phyloP scores from a whole-genome alignment of 2,113 vertebrate species.

The Paramisgurnus dabryanus region DNA sequence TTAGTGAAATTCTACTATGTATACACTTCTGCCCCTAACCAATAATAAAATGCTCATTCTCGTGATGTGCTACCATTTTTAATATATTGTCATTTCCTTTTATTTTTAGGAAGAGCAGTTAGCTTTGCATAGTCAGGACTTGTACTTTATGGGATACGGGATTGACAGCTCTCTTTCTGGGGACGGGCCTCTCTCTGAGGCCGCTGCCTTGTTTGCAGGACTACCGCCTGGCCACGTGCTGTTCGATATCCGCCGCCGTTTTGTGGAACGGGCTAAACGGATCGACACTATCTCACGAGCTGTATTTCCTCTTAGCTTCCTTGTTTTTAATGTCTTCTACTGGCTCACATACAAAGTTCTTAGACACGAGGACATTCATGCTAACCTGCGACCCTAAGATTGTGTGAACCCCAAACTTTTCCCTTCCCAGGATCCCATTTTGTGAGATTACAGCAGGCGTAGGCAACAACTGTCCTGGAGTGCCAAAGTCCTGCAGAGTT shows the following conservation, averaged over 20 bases:
- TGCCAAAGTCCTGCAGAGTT: too few relatives aligned
- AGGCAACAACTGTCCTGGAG: too few relatives aligned
- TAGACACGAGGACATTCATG: conserved; percentile 81
- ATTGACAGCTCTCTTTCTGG: conserved; percentile 75
- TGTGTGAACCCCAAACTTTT: neutral
- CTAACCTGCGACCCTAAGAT: conserved; percentile 57
- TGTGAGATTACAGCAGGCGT: neutral
- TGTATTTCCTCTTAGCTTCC: conserved; percentile 90
- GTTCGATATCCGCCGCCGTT: conserved; percentile 78
- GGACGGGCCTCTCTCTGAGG: conserved; percentile 73
- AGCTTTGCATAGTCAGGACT: conserved; percentile 74
- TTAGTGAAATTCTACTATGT: too few relatives aligned
- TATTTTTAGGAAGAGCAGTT: conserved; percentile 79
- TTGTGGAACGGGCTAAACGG: conserved; percentile 84
- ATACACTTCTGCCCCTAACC: too few relatives aligned
- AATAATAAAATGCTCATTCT: too few relatives aligned
- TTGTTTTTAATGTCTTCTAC: conserved; percentile 93
- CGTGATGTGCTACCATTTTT: conserved; percentile 2
- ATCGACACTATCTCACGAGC: conserved; percentile 91
- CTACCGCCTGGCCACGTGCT: conserved; percentile 69
- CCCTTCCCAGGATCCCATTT: neutral
- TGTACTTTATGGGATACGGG: conserved; percentile 81
- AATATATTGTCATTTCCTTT: conserved; percentile 4
- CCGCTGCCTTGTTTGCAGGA: conserved; percentile 72
- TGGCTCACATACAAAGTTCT: conserved; percentile 94